A percentile compares a stretch with the other conserved stretches of the same genome.
Evolutionary conservation across 30 jellyfish, hydroid and myxozoan genomes (phyloP).

Genomic region (Turritopsis rubra): DNA sequence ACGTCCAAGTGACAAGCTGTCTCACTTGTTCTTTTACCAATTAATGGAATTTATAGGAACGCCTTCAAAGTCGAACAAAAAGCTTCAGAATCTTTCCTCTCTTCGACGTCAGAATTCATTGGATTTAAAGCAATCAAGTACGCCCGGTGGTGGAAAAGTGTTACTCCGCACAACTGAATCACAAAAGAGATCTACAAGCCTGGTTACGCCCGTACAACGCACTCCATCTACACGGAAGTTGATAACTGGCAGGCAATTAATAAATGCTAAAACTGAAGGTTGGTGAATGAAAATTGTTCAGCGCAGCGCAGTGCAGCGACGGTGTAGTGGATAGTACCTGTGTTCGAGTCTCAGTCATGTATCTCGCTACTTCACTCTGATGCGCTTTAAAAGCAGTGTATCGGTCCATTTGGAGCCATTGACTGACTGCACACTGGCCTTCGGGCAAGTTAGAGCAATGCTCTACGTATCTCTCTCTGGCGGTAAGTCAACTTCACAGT

Average conservation of each 20-base stretch:
- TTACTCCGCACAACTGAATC: background rate
- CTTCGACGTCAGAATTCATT: background rate
- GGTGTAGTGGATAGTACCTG: too few relatives aligned
- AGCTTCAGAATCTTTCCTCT: background rate
- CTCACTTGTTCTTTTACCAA: too few relatives aligned
- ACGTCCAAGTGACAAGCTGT: too few relatives aligned
- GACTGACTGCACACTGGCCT: too few relatives aligned
- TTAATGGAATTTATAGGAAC: background rate
- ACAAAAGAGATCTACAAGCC: background rate
- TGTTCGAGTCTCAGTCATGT: too few relatives aligned
- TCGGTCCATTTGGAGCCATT: too few relatives aligned
- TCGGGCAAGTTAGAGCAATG: too few relatives aligned
- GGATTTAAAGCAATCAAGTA: background rate
- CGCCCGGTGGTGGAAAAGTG: background rate
- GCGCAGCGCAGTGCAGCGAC: too few relatives aligned
- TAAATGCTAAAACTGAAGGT: background rate
- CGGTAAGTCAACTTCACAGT: too few relatives aligned
- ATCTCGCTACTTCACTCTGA: too few relatives aligned
- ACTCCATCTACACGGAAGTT: conserved; percentile 8
- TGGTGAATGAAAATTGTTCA: background rate
- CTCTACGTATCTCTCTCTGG: too few relatives aligned
- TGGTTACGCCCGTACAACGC: conserved; percentile 21
- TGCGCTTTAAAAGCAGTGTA: too few relatives aligned
- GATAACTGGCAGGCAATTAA: conserved; percentile 15
- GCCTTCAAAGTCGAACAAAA: background rate